Evolutionary conservation across 1,140 invertebrate species (phyloP), one percentile per base, ranked within the genome.

Genomic region (Pseudomyrmex flavicornis): DNA sequence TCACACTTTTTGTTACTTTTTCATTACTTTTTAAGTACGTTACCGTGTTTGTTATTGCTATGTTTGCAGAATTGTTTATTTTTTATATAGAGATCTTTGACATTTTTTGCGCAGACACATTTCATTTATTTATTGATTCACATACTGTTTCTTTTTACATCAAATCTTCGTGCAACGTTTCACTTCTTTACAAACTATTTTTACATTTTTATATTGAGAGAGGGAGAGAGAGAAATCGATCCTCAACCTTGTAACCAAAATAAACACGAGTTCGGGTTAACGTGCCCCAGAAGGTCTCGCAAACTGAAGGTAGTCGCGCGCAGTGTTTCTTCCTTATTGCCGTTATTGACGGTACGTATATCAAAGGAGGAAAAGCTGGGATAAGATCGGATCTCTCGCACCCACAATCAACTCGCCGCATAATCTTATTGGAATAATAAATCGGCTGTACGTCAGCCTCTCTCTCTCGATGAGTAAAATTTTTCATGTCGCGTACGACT

Each of bases 311-410:
- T 75, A 75, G 48, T 17, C 48, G 58, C 65, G 44, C 54, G 48
- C 50, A 10, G 22, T 82, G 56, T 63, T 63, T n/a, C 79, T 82
- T 82, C 70, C 70, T 82, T 48, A 75, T 82, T 82, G 59, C 79
- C 79, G 70, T 82, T 63, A 75, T 82, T 82, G 79, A 54, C 59
- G 48, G 20, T 2, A 54, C 20, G 17, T 59, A 70, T 70, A 70
- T 70, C 54, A 17, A 50, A 13, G 48, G 22, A 44, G 44, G 59
- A n/a, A 74, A 74, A 75, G 58, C 35, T 48, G 12, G 9, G 17
- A 63, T 82, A 82, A 75, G 26, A 80, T 80, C 20, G 52, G 62
- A 82, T 75, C 52, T 59, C 76, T 17, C 26, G 48, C 48, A 54
- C 22, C 50, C 48, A 75, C 59, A 26, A 63, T 48, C 48, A 48